Evolutionary conservation across 2,797 vertebrate genomes (phyloP).

Genomic region (Periophthalmus magnuspinnatus): DNA sequence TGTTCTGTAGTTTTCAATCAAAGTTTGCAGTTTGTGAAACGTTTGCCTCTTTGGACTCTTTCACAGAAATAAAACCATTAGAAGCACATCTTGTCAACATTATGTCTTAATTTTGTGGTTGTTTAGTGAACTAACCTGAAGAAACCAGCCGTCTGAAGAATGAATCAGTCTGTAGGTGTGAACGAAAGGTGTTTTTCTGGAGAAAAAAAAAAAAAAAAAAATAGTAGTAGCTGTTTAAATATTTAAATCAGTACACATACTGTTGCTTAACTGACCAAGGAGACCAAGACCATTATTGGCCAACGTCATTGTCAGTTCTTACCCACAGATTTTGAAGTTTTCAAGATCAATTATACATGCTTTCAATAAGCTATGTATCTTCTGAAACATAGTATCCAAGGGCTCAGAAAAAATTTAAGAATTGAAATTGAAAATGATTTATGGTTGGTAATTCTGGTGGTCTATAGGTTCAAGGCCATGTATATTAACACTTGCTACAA

Average conservation of each 20-base stretch:
- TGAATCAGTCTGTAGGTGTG: constrained; percentile 61
- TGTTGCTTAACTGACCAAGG: not conserved
- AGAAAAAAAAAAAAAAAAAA: not conserved
- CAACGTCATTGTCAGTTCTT: not conserved
- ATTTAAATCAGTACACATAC: not conserved
- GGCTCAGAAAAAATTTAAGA: not conserved
- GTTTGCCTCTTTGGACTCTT: constrained; percentile 17
- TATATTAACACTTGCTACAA: not conserved
- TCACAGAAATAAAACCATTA: constrained; percentile 10
- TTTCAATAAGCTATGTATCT: no score
- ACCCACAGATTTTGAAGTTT: not conserved
- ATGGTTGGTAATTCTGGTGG: not conserved
- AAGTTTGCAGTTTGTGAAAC: constrained; percentile 49
- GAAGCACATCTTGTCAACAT: not conserved
- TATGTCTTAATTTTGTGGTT: not conserved
- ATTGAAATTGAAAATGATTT: not conserved
- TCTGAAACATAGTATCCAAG: not conserved
- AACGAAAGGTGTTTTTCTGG: constrained; percentile 66
- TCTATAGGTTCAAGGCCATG: not conserved
- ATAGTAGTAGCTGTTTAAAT: not conserved
- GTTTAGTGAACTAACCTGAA: constrained; percentile 46
- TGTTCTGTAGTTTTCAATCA: constrained; percentile 53
- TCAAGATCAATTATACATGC: no score
- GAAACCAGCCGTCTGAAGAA: constrained; percentile 51
- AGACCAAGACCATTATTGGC: not conserved